These are phyloP conservation scores for Danio kyathit DNA, from an alignment of 2,797 vertebrate genomes.

Conservation along the genomic window DNA sequence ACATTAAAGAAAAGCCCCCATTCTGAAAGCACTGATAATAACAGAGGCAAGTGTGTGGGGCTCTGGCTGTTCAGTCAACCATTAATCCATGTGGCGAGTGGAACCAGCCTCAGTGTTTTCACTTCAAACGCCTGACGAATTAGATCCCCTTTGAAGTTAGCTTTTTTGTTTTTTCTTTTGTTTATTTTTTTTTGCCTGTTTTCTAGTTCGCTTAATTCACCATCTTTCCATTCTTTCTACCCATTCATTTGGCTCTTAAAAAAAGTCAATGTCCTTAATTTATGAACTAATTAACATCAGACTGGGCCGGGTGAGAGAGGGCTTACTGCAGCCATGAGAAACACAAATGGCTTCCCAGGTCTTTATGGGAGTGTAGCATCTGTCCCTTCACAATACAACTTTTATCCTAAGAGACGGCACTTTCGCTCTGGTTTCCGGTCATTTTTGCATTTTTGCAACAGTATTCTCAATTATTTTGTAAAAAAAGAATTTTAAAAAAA, in stretches of 20 bases:
- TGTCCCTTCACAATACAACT: slow-evolving; percentile 62
- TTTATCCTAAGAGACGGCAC: slow-evolving; percentile 56
- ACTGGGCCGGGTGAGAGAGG: slow-evolving; percentile 56
- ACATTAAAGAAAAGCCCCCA: background rate
- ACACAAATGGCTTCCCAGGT: slow-evolving; percentile 57
- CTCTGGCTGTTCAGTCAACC: slow-evolving; percentile 46
- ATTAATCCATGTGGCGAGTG: slow-evolving; percentile 61
- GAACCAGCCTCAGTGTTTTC: slow-evolving; percentile 61
- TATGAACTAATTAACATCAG: slow-evolving; percentile 67
- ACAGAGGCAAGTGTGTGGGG: slow-evolving; percentile 28
- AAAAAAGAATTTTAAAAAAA: background rate
- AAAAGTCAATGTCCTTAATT: slow-evolving; percentile 64
- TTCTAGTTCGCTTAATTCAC: slow-evolving; percentile 54
- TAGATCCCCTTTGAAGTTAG: slow-evolving; percentile 63
- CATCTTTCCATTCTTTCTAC: slow-evolving; percentile 56
- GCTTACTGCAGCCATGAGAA: slow-evolving; percentile 63
- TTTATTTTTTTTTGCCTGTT: slow-evolving; percentile 55
- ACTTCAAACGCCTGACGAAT: slow-evolving; percentile 64
- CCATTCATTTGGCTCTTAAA: slow-evolving; percentile 58
- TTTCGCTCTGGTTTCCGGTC: slow-evolving; percentile 55
- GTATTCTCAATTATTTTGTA: slow-evolving; percentile 25
- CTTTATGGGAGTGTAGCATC: slow-evolving; percentile 60
- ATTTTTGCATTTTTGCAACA: slow-evolving; percentile 53
- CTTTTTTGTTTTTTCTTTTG: slow-evolving; percentile 54
- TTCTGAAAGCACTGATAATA: slow-evolving; percentile 37